These are phyloP conservation scores for Bos indicus DNA, from an alignment of 2,113 vertebrate species.

Conservation along the genomic window DNA sequence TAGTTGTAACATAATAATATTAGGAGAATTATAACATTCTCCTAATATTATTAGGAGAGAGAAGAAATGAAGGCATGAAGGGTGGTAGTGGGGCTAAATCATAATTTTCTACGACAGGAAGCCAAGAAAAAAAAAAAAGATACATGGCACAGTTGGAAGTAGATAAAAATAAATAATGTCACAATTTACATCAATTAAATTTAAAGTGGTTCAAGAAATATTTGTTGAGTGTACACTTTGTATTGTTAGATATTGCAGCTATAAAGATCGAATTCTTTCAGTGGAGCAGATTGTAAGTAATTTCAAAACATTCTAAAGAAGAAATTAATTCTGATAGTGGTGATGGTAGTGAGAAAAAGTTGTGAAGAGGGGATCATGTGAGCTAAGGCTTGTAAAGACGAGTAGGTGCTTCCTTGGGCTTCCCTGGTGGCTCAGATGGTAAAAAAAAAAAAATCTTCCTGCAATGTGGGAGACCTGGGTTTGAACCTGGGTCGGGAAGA, in stretches of 20 bases:
- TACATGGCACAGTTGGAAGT: not conserved
- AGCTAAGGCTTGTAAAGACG: not conserved
- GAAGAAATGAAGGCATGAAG: not conserved
- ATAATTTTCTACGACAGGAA: slow-evolving; percentile 8
- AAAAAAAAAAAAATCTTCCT: not conserved
- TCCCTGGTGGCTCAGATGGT: not conserved
- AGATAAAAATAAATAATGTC: not conserved
- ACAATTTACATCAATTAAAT: not conserved
- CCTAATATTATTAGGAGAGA: not conserved
- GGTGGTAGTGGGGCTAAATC: not conserved
- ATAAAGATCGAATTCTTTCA: not conserved
- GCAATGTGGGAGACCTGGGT: not conserved
- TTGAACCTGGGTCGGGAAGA: not conserved
- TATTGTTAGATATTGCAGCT: not conserved
- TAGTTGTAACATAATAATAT: not conserved
- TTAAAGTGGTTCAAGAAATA: not conserved
- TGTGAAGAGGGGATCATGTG: not conserved
- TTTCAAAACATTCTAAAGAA: not conserved
- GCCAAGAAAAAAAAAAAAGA: not conserved
- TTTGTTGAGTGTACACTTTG: not conserved
- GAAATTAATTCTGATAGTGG: not conserved
- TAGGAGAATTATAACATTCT: not conserved
- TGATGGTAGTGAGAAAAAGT: not conserved
- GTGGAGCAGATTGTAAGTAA: not conserved
- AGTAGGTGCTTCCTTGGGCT: not conserved